A percentile compares a stretch with the other conserved stretches of the same genome.
phyloP scores from a whole-genome alignment of 2,797 vertebrate species.

The Liparis tanakae region DNA sequence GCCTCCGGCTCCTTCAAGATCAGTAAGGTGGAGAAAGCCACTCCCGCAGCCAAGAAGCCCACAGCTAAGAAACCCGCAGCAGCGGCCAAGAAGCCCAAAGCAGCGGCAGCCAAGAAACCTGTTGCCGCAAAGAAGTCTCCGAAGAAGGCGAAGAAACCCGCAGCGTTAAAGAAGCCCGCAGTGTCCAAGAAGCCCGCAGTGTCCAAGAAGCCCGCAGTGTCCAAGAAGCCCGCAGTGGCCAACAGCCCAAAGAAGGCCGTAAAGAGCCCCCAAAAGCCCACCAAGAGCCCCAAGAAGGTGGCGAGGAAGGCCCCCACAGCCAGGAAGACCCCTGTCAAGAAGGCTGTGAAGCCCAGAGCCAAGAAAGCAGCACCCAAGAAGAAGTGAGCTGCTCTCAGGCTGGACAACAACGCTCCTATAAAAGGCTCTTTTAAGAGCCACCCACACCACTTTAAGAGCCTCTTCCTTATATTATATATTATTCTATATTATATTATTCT shows the following conservation, averaged over 20 bases:
- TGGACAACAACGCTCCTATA: background rate
- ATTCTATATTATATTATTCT: too few relatives aligned
- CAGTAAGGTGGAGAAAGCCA: constrained; percentile 19
- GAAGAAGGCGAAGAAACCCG: constrained; percentile 39
- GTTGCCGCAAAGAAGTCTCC: background rate
- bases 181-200: too few relatives aligned
- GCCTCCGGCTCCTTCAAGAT: constrained; percentile 3
- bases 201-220: too few relatives aligned
- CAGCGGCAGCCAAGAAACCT: constrained; percentile 1
- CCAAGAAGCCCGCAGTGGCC: constrained; percentile 22
- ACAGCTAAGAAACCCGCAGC: constrained; percentile 21
- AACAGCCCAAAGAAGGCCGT: constrained; percentile 8
- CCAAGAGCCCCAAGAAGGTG: background rate
- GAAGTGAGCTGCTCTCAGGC: background rate
- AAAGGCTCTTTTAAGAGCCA: background rate
- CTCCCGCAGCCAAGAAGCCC: constrained; percentile 29
- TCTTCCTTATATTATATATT: too few relatives aligned
- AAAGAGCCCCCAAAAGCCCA: constrained; percentile 37
- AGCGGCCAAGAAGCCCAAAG: constrained; percentile 4
- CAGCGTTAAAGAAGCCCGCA: too few relatives aligned
- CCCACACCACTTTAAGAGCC: too few relatives aligned
- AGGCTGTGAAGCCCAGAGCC: background rate
- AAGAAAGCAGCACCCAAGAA: constrained; percentile 16
- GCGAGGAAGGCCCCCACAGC: background rate
- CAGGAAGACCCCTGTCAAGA: background rate